Percentiles rank a stretch among this genome's conserved stretches.
Evolutionary conservation across 2,888 invertebrate genomes (phyloP).

Genomic region (Aplocera efformata): DNA sequence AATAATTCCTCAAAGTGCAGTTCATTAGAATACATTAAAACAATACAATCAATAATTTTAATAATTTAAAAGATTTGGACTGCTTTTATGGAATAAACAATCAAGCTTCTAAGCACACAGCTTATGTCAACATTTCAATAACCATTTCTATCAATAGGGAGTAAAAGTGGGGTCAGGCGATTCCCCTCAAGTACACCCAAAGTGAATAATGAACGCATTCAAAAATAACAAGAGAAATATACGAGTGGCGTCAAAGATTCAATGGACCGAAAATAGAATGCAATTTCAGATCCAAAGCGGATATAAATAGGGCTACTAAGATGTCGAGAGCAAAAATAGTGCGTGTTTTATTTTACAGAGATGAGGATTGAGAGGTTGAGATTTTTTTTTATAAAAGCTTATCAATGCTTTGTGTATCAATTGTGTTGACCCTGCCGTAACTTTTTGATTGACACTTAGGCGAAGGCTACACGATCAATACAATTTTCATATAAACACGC

Average conservation of each 20-base stretch:
- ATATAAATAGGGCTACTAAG: slow-evolving; percentile 41
- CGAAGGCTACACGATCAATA: no score
- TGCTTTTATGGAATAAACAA: slow-evolving; percentile 2
- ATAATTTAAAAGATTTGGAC: no score
- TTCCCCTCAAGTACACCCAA: slow-evolving; percentile 22
- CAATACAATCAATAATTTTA: no score
- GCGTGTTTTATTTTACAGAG: slow-evolving; percentile 24
- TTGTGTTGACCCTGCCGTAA: no score
- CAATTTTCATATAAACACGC: no score
- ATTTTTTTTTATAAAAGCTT: slow-evolving; percentile 7
- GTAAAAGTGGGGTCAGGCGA: slow-evolving; percentile 29
- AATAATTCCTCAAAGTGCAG: no score
- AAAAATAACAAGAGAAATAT: slow-evolving; percentile 41
- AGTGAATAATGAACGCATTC: slow-evolving; percentile 30
- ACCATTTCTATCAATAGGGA: slow-evolving; percentile 25
- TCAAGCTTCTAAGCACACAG: slow-evolving; percentile 30
- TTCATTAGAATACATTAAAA: no score
- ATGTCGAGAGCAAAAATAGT: slow-evolving; percentile 39
- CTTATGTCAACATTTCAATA: slow-evolving; percentile 43
- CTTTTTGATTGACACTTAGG: no score
- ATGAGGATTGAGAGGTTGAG: slow-evolving; percentile 4
- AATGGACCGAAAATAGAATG: slow-evolving; percentile 46
- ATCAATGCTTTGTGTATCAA: no score
- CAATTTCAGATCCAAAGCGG: slow-evolving; percentile 36
- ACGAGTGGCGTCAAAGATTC: slow-evolving; percentile 36